These are phyloP conservation scores for Heteractis magnifica DNA, from an alignment of 92 coral and sea anemone species.

Conservation along the genomic window DNA sequence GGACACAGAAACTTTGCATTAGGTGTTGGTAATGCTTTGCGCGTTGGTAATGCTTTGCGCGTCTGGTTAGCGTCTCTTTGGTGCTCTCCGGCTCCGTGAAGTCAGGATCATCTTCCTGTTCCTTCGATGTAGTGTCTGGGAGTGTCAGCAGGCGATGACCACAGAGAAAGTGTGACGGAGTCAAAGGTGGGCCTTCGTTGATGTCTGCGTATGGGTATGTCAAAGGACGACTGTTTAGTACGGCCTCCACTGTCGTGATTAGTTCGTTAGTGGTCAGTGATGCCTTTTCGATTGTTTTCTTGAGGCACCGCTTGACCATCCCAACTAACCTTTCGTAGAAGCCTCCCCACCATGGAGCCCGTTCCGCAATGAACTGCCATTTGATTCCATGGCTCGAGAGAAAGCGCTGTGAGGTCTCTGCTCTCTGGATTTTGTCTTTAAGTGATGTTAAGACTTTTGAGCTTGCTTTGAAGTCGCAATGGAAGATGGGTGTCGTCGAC, in stretches of 20 bases:
- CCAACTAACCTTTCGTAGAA: constrained; percentile 38
- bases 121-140: constrained; percentile 8
- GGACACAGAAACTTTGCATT: constrained; percentile 13
- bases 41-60: too few relatives aligned
- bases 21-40: constrained; percentile 29
- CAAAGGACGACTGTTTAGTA: constrained; percentile 28
- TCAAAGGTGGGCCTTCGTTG: constrained; percentile 24
- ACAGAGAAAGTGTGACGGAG: constrained; percentile 41
- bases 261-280: constrained; percentile 31
- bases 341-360: constrained; percentile 52
- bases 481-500: not conserved
- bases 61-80: constrained; percentile 10
- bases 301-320: constrained; percentile 41
- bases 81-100: constrained; percentile 19
- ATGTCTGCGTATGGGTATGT: constrained; percentile 30
- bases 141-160: constrained; percentile 31
- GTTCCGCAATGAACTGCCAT: constrained; percentile 39
- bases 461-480: constrained; percentile 24
- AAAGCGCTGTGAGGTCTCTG: constrained; percentile 35
- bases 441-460: constrained; percentile 27
- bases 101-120: constrained; percentile 7
- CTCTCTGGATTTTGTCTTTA: constrained; percentile 13
- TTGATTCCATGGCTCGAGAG: constrained; percentile 28
- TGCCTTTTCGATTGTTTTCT: constrained; percentile 35
- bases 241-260: constrained; percentile 19